Base-by-base conservation (phyloP, 2,888 invertebrate genomes). In the Trilocha varians region DNA sequence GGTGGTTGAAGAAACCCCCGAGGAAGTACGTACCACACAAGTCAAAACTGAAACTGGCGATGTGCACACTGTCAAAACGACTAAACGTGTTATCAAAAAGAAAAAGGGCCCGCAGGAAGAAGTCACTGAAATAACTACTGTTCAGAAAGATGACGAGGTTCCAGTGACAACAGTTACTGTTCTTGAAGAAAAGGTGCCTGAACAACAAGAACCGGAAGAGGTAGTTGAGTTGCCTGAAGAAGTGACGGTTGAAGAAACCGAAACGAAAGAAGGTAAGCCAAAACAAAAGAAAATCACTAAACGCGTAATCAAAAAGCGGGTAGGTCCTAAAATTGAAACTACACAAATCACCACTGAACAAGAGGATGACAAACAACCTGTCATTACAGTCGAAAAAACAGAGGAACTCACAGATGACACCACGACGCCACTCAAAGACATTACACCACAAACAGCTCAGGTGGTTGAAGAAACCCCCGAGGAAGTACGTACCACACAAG, bases 81-180 rank as follows among this genome's bases (percentile, higher is more conserved):
- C 77, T 8, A 87, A 74, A 48, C 78, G 80, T 2, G 65, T 74
- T 1, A 73, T 85, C 2, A 87, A 77, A 49, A 79, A 80, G 37
- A 70, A 65, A 44, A 76, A 71, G 39, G 87, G 78, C 1, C 59
- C 61, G 0, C 80, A 83, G 39, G 61, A 76, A 46, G 79, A 84
- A 52, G 66, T 78, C 25, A 82, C 87, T 2, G 78, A 78, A 56
- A 78, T 77, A 15, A 65, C 76, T 3, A 86, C 85, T 14, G 63
- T 77, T 13, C 67, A 79, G 45, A 72, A 75, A 42, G 73, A 78
- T 2, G 74, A 70, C 16, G 66, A 76, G 39, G 55, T 51, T 1
- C 70, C 75, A 0, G 53, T 69, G 1, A 72, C 68, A 0, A 73
- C 68, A 0, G 63, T 77, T 0, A 44, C 50, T 1, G 48, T 54